phyloP scores from a whole-genome alignment of 2,797 vertebrate species.

The Enteromius unitaeniatus region DNA sequence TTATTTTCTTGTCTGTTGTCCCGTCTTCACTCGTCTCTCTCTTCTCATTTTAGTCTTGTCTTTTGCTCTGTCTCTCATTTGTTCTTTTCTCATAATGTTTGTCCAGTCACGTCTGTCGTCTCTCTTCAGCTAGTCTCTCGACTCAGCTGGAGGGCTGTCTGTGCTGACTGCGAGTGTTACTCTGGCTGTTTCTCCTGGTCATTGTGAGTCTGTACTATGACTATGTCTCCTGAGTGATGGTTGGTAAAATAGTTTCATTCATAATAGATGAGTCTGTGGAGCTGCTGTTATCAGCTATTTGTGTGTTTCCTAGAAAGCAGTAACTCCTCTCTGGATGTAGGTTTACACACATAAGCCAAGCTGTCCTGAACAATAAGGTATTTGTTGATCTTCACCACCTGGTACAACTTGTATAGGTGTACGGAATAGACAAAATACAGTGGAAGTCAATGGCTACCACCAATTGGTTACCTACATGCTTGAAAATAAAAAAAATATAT shows the following conservation, averaged over 20 bases:
- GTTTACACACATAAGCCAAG: background rate
- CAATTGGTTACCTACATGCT: background rate
- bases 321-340: background rate
- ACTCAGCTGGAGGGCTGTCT: background rate
- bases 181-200: background rate
- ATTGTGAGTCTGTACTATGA: background rate
- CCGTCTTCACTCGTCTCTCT: background rate
- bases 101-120: background rate
- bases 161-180: background rate
- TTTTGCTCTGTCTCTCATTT: background rate
- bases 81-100: background rate
- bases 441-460: background rate
- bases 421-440: background rate
- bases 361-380: background rate
- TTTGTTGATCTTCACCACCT: background rate
- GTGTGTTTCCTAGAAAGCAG: constrained; percentile 16
- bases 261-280: background rate
- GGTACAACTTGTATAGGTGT: background rate
- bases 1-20: background rate
- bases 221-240: background rate
- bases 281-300: constrained; percentile 11
- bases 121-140: background rate
- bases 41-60: background rate
- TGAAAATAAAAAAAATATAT: background rate
- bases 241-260: constrained; percentile 8